These are phyloP conservation scores for Apogon hyalosoma DNA, from an alignment of 2,797 vertebrate genomes.

Conservation along the genomic window DNA sequence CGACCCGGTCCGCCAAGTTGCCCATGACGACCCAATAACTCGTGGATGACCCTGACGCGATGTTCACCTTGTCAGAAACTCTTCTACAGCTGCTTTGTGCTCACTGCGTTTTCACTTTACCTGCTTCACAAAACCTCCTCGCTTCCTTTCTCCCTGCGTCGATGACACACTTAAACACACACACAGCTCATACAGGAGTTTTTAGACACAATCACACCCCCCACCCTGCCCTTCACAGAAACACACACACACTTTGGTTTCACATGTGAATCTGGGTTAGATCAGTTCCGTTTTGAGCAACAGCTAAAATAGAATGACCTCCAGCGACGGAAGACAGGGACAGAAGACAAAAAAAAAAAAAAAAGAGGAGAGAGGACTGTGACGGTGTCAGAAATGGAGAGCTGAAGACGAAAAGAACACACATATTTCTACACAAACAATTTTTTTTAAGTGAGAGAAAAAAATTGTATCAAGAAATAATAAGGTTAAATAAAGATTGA, in stretches of 20 bases:
- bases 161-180: constrained; percentile 71
- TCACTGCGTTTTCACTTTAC: constrained; percentile 49
- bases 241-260: constrained; percentile 39
- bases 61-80: constrained; percentile 31
- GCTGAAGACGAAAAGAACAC: not conserved
- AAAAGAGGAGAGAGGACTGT: constrained; percentile 49
- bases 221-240: too few relatives aligned
- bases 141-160: constrained; percentile 64
- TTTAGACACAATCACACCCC: constrained; percentile 53
- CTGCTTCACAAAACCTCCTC: constrained; percentile 48
- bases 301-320: constrained; percentile 82
- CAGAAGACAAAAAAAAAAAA: constrained; percentile 45
- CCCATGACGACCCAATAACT: constrained; percentile 73
- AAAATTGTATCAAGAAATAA: too few relatives aligned
- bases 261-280: constrained; percentile 81
- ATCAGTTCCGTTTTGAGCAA: constrained; percentile 73
- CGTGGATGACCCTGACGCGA: constrained; percentile 46
- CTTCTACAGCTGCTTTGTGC: constrained; percentile 29
- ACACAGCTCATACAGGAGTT: constrained; percentile 40
- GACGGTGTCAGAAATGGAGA: constrained; percentile 35
- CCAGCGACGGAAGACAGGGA: constrained; percentile 66
- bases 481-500: too few relatives aligned
- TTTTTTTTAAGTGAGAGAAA: not conserved
- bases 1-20: constrained; percentile 80
- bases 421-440: not conserved